These are phyloP conservation scores for Hephaestus fuliginosus DNA, from an alignment of 2,797 vertebrate species.

Conservation along the genomic window DNA sequence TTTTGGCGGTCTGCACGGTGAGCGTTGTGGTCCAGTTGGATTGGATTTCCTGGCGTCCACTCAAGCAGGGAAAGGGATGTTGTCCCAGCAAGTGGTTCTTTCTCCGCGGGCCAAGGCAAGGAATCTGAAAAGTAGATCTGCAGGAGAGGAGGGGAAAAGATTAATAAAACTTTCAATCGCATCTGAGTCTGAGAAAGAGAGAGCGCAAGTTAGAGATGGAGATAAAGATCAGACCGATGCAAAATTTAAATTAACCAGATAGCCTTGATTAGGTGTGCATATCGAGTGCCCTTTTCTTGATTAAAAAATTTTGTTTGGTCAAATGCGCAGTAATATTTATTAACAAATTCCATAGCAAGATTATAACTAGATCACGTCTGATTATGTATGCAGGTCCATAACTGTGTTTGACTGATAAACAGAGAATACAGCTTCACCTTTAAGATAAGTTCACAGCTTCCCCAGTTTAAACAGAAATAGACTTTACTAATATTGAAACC, in stretches of 20 bases:
- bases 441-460: slow-evolving; percentile 8
- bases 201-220: background rate
- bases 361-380: slow-evolving; percentile 22
- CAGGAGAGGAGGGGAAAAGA: slow-evolving; percentile 6
- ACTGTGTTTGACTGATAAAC: slow-evolving; percentile 23
- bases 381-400: slow-evolving; percentile 22
- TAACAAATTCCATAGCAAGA: slow-evolving; percentile 15
- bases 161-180: slow-evolving; percentile 48
- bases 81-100: background rate
- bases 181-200: slow-evolving; percentile 11
- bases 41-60: slow-evolving; percentile 14
- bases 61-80: background rate
- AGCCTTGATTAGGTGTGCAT: slow-evolving; percentile 39
- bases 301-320: slow-evolving; percentile 38
- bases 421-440: slow-evolving; percentile 11
- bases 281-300: slow-evolving; percentile 29
- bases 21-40: background rate
- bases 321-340: slow-evolving; percentile 37
- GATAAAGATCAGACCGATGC: slow-evolving; percentile 57
- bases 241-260: slow-evolving; percentile 46
- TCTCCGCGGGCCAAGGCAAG: slow-evolving; percentile 17
- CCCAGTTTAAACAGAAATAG: background rate
- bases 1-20: background rate
- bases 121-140: slow-evolving; percentile 48
- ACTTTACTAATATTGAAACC: background rate